Base-by-base conservation (phyloP, 2,113 vertebrate species). In the Oncorhynchus masou region DNA sequence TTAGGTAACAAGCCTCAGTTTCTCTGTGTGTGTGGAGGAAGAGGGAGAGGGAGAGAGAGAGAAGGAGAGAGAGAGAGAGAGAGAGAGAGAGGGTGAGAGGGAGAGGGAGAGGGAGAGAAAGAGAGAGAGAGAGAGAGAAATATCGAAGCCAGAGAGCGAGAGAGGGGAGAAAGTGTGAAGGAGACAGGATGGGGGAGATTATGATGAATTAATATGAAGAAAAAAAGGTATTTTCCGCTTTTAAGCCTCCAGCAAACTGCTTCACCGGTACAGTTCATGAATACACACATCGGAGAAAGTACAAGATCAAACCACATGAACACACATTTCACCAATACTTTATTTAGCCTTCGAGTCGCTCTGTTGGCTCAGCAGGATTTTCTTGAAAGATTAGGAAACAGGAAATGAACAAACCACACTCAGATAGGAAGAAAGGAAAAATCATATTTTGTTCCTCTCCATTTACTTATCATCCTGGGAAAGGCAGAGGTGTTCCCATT, bases 1-100 rank as follows among this genome's bases (percentile, higher is more conserved):
- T 90, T 85, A 82, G 86, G 85, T 81, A 91, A 93, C 87, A 92
- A 88, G 81, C 70, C 76, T 79, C 66, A 45, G 19, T 25, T 74
- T 67, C 24, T 48, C 34, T n/a, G 29, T 29, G 29, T n/a, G 57
- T 12, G 25, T 70, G 16, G 9, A 13, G 13, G 20, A 31, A 19
- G 66, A 39, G 66, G 24, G 68, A 24, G 68, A 45, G 68, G 9
- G 27, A 68, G 66, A 19, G 3, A 31, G 65, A 31, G 54, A 73
- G 25, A n/a, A n/a, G 31, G 25, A 29, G 12, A 59, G 25, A 4
- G 12, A 71, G 39, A 79, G 59, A 78, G 74, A 82, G 76, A 74
- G 83, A 81, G 78, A 68, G 68, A 39, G 81, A 68, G 77, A 74
- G 72, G 54, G 87, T 81, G 77, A 71, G 81, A 81, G 24, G 4